Evolutionary conservation across 2,888 invertebrate genomes (phyloP).

Genomic region (Eupithecia pulchellata): DNA sequence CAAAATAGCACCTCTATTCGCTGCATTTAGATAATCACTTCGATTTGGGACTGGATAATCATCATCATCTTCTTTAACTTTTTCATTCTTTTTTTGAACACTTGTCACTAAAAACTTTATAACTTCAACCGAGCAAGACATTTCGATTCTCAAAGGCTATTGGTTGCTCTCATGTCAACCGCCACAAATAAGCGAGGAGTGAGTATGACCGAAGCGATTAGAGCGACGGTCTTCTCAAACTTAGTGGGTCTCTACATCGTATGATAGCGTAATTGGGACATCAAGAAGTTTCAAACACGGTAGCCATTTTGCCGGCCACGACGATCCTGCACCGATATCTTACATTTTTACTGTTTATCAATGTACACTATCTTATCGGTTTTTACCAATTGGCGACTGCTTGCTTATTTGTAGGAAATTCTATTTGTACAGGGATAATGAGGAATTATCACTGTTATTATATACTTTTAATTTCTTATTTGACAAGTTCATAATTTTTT

Average conservation of each 20-base stretch:
- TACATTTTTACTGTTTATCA: slow-evolving; percentile 38
- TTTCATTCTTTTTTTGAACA: slow-evolving; percentile 42
- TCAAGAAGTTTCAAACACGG: slow-evolving; percentile 44
- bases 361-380: slow-evolving; percentile 44
- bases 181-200: neutral
- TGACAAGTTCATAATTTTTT: neutral
- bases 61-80: neutral
- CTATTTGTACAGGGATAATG: slow-evolving; percentile 21
- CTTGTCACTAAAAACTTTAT: slow-evolving; percentile 69
- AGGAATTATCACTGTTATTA: slow-evolving; percentile 21
- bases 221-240: neutral
- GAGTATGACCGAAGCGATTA: neutral
- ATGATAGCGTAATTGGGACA: slow-evolving; percentile 39
- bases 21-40: slow-evolving; percentile 4
- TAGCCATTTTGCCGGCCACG: slow-evolving; percentile 28
- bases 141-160: slow-evolving; percentile 13
- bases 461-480: slow-evolving; percentile 8
- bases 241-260: slow-evolving; percentile 12
- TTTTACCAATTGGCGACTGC: slow-evolving; percentile 57
- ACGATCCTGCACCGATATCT: slow-evolving; percentile 35
- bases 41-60: neutral
- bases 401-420: slow-evolving; percentile 29
- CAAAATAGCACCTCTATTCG: slow-evolving; percentile 26
- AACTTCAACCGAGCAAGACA: slow-evolving; percentile 67
- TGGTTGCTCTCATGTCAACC: neutral